A percentile compares a stretch with the other conserved stretches of the same genome.
phyloP scores from a whole-genome alignment of 1,140 invertebrate species.

The Melitaea cinxia region DNA sequence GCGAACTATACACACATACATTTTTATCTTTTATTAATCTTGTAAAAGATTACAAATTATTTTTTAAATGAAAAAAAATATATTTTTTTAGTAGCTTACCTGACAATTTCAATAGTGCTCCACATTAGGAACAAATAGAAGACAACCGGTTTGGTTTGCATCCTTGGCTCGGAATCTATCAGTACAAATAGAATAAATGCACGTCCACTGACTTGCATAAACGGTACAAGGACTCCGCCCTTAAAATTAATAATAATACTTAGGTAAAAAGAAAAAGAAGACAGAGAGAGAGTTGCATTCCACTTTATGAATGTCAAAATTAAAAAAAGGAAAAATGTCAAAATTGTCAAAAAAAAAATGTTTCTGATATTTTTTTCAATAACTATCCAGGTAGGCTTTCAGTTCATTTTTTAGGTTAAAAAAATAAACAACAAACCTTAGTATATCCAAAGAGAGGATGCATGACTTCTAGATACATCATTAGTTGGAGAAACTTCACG shows the following conservation, averaged over 20 bases:
- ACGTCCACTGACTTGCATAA: conserved; percentile 89
- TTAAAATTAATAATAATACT: conserved; percentile 37
- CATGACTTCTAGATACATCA: conserved; percentile 94
- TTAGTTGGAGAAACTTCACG: conserved; percentile 91
- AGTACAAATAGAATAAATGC: conserved; percentile 91
- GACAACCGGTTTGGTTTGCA: conserved; percentile 93
- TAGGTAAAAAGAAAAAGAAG: too few relatives aligned
- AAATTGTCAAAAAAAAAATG: too few relatives aligned
- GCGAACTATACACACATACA: too few relatives aligned
- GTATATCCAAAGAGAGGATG: conserved; percentile 95
- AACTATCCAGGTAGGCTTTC: too few relatives aligned
- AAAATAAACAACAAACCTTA: conserved; percentile 84
- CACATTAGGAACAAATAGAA: conserved; percentile 94
- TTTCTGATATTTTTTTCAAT: too few relatives aligned
- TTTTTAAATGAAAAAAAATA: too few relatives aligned
- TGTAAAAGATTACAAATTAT: too few relatives aligned
- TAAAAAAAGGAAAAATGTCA: too few relatives aligned
- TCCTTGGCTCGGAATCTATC: conserved; percentile 91
- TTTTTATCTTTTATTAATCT: too few relatives aligned
- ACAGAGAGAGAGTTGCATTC: too few relatives aligned
- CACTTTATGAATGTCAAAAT: too few relatives aligned
- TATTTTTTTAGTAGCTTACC: conserved; percentile 75
- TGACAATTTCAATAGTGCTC: conserved; percentile 90
- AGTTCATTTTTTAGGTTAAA: too few relatives aligned
- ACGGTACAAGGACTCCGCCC: conserved; percentile 73